Percentiles rank a stretch among this genome's conserved stretches.
phyloP scores from a whole-genome alignment of 1,140 invertebrate genomes.

The Rhynchophorus ferrugineus region DNA sequence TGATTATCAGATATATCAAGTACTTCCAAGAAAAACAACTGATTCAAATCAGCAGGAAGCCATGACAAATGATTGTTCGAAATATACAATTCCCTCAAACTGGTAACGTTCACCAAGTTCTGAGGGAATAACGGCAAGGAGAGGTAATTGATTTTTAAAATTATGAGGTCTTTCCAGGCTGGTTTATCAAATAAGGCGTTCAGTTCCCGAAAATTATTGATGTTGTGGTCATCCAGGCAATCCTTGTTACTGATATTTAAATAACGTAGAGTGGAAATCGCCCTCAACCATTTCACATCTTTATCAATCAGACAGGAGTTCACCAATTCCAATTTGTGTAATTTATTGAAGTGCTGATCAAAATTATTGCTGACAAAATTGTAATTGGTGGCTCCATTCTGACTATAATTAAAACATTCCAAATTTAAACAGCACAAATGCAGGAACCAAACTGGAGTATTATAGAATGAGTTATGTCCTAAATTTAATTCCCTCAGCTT shows the following conservation, averaged over 20 bases:
- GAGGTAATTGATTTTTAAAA: constrained; percentile 8
- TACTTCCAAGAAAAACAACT: constrained; percentile 11
- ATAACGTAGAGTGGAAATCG: constrained; percentile 3
- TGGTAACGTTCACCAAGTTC: constrained; percentile 4
- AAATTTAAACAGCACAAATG: constrained; percentile 11
- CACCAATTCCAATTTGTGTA: constrained; percentile 10
- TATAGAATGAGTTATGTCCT: constrained; percentile 10
- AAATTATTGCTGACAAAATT: constrained; percentile 10
- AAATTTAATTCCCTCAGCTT: constrained; percentile 8
- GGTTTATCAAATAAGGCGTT: constrained; percentile 6
- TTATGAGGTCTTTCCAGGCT: background rate
- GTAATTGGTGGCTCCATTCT: constrained; percentile 7
- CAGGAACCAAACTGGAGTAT: constrained; percentile 14
- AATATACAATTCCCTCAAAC: constrained; percentile 15
- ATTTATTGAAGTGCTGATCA: constrained; percentile 2
- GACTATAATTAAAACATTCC: constrained; percentile 14
- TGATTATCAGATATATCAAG: constrained; percentile 13
- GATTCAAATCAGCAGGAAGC: constrained; percentile 9
- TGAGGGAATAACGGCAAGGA: constrained; percentile 12
- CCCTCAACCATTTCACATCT: constrained; percentile 8
- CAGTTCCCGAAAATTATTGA: constrained; percentile 10
- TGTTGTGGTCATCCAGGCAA: background rate
- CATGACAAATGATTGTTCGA: constrained; percentile 10
- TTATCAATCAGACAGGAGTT: constrained; percentile 10
- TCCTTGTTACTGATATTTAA: constrained; percentile 14